phyloP scores from a whole-genome alignment of 2,888 invertebrate species.

The Phortica magna region DNA sequence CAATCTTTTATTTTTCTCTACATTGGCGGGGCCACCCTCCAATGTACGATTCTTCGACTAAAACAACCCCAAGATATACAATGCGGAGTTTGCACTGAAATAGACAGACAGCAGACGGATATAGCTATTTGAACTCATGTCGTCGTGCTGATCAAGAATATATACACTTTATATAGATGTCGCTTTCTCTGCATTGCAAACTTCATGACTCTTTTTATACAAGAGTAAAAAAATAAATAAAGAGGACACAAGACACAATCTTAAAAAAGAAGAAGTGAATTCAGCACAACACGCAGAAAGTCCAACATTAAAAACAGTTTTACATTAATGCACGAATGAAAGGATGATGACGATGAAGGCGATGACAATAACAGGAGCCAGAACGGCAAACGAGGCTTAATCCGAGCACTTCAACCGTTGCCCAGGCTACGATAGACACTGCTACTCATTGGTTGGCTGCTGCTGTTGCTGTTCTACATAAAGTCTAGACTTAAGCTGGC shows the following conservation, averaged over 20 bases:
- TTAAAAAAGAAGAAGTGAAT: conserved; percentile 46
- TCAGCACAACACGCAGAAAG: conserved; percentile 46
- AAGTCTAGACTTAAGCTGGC: conserved; percentile 68
- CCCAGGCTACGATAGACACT: background rate
- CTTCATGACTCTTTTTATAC: no score
- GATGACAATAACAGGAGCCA: background rate
- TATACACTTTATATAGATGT: no score
- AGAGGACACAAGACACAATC: background rate
- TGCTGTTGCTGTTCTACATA: conserved; percentile 10
- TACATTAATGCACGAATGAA: conserved; percentile 54
- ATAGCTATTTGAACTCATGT: no score
- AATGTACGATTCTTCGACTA: no score
- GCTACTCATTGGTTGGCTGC: conserved; percentile 39
- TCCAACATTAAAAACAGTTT: conserved; percentile 62
- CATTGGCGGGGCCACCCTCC: no score
- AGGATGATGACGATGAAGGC: conserved; percentile 7
- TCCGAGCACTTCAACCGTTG: background rate
- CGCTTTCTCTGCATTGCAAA: no score
- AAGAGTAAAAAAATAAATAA: background rate
- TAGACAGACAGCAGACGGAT: background rate
- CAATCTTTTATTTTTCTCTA: no score
- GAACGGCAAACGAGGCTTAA: background rate
- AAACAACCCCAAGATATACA: no score
- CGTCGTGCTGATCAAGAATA: no score
- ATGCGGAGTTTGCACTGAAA: no score